Evolutionary conservation across 1,140 invertebrate genomes (phyloP).

Genomic region (Drosophila eugracilis): DNA sequence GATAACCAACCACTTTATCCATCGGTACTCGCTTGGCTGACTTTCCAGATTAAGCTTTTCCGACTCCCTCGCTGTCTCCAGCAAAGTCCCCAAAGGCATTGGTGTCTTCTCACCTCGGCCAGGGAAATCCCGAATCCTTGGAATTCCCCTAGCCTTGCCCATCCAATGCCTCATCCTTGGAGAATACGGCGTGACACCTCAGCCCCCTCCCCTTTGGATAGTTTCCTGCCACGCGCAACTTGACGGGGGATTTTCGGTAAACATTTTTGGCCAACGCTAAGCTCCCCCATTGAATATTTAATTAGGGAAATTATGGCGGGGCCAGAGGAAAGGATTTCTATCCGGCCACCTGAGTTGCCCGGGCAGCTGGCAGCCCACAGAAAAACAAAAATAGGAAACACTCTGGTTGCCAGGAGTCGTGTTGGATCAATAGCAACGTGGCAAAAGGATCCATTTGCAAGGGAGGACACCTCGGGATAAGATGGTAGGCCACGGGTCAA

Average conservation of each 20-base stretch:
- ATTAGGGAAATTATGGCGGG: constrained; percentile 53
- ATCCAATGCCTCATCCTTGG: background rate
- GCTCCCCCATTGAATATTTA: constrained; percentile 51
- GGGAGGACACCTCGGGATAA: background rate
- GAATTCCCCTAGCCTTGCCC: constrained; percentile 1
- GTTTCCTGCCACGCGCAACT: constrained; percentile 28
- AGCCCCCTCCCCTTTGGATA: constrained; percentile 5
- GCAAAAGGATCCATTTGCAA: background rate
- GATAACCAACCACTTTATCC: too few species aligned
- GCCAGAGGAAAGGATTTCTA: constrained; percentile 25
- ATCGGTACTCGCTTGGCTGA: constrained; percentile 12
- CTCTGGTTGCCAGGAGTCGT: constrained; percentile 11
- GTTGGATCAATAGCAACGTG: constrained; percentile 29
- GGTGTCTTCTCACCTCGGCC: constrained; percentile 22
- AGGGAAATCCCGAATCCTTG: background rate
- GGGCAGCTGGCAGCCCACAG: background rate
- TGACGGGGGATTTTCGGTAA: constrained; percentile 9
- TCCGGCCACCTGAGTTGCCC: constrained; percentile 22
- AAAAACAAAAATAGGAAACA: background rate
- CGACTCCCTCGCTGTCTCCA: too few species aligned
- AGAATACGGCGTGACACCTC: constrained; percentile 10
- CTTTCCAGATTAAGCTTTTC: constrained; percentile 7
- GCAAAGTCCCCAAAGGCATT: background rate
- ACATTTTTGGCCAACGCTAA: constrained; percentile 12
- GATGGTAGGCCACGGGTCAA: constrained; percentile 20